Conservation (phyloP, 2,113 vertebrate genomes). For the Galeopterus variegatus region DNA sequence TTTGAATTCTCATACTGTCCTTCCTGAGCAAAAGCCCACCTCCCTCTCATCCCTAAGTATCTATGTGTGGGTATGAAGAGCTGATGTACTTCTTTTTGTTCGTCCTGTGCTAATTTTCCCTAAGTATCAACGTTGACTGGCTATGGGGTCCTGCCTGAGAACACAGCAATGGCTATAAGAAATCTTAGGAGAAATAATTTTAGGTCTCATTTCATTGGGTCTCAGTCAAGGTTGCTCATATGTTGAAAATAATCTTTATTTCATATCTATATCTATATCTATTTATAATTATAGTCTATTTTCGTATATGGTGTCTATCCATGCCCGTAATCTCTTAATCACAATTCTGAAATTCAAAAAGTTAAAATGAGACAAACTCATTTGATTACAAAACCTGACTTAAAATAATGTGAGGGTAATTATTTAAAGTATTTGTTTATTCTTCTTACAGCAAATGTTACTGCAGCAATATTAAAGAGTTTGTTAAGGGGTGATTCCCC, state of each 20-base stretch:
- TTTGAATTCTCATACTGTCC: neutral
- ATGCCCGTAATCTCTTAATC: neutral
- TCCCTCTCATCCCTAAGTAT: neutral
- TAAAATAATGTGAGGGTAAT: neutral
- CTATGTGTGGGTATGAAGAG: conserved; percentile 4
- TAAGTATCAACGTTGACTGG: conserved; percentile 41
- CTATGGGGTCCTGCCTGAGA: neutral
- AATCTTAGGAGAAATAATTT: conserved; percentile 64
- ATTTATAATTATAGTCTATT: neutral
- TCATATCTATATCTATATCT: neutral
- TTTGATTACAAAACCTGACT: conserved; percentile 16
- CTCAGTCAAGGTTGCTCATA: conserved; percentile 42
- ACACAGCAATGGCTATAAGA: neutral
- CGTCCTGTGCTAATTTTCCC: neutral
- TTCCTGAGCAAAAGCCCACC: neutral
- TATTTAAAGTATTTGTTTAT: neutral
- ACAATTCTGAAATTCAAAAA: conserved; percentile 42
- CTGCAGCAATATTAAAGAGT: neutral
- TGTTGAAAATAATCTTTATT: conserved; percentile 11
- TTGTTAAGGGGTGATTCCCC: neutral
- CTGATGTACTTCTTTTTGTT: conserved; percentile 14
- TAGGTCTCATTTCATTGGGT: conserved; percentile 50
- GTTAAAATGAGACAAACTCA: neutral
- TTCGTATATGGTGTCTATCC: neutral
- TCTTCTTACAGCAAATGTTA: neutral